Evolutionary conservation across 2,888 invertebrate species (phyloP).

Genomic region (Carterocephalus palaemon): DNA sequence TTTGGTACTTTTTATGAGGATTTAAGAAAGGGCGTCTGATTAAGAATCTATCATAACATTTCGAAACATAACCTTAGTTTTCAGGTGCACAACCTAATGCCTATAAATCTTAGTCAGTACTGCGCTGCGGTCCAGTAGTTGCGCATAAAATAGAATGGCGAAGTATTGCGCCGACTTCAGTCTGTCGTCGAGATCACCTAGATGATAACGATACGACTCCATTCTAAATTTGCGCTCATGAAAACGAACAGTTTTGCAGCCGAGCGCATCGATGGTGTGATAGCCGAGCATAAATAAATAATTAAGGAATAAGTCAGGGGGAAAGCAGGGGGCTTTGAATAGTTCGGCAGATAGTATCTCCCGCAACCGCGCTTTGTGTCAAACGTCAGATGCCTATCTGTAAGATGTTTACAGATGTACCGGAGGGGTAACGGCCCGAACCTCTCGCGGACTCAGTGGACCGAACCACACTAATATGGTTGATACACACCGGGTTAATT

Average conservation of each 20-base stretch:
- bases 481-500: conserved; percentile 66
- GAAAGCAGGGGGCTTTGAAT: conserved; percentile 49
- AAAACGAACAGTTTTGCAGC: conserved; percentile 66
- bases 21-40: too few relatives aligned
- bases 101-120: conserved; percentile 20
- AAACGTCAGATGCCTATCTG: conserved; percentile 76
- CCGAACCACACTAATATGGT: conserved; percentile 60
- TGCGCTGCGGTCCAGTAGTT: conserved; percentile 4
- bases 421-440: conserved; percentile 69
- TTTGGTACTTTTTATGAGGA: too few relatives aligned
- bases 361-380: conserved; percentile 77
- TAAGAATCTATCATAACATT: too few relatives aligned
- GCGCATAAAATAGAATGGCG: conserved; percentile 31
- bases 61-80: not conserved
- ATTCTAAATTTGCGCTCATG: conserved; percentile 70
- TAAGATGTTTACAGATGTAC: conserved; percentile 78
- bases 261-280: conserved; percentile 74
- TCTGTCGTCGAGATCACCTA: conserved; percentile 63
- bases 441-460: conserved; percentile 64
- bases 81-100: conserved; percentile 1
- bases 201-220: conserved; percentile 56
- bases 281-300: conserved; percentile 75
- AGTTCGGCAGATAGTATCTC: conserved; percentile 72
- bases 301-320: conserved; percentile 67
- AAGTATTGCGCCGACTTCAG: conserved; percentile 37